Evolutionary conservation across 2,888 invertebrate genomes (phyloP), one percentile per base, ranked within the genome.

Genomic region (Disparrhopalites patrizii): DNA sequence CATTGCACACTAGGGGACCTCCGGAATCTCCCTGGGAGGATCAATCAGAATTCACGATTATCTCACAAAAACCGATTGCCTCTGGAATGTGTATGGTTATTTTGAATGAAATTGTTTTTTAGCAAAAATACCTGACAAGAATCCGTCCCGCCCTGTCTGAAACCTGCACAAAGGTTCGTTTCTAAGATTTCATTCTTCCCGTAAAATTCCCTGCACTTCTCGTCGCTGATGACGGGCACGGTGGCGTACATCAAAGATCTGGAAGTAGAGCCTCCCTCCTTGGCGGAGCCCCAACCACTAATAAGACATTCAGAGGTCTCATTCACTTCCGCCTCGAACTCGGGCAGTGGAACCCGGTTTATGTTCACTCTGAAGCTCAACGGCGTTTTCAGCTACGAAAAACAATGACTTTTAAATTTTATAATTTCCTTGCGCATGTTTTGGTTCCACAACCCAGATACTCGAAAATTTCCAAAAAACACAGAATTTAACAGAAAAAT

Each of bases 241-340:
- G 67, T 68, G 8, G 73, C 72, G 62, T 70, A 73, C 70, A 73
- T 73, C 1, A 74, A 61, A 18, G 68, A 61, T 27, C 72, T 70
- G 0, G 73, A 72, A 2, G 72, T 68, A 10, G 66, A 68, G 1
- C 72, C 73, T 13, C 73, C 73, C 62, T 74, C 74, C 36, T 69
- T 70, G 13, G 70, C 69, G 1, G 72, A 70, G 1, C 74, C 73
- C 72, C 73, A 73, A 3, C 73, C 72, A 65, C 72, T 72, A 10
- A 71, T 68, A 20, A 73, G 68, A 54, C 69, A 66, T 33, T 62
- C 56, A 1, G 61, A 28, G 0, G 28, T 38, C 3, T 27, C 3
- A 20, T 63, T 38, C 5, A 55, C 27, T 13, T 62, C 57, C 0
- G 69, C 52, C 58, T 71, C 70, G 51, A 72, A 72, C 1, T 47